Conservation (phyloP, 2,113 vertebrate species). For the Lontra canadensis region DNA sequence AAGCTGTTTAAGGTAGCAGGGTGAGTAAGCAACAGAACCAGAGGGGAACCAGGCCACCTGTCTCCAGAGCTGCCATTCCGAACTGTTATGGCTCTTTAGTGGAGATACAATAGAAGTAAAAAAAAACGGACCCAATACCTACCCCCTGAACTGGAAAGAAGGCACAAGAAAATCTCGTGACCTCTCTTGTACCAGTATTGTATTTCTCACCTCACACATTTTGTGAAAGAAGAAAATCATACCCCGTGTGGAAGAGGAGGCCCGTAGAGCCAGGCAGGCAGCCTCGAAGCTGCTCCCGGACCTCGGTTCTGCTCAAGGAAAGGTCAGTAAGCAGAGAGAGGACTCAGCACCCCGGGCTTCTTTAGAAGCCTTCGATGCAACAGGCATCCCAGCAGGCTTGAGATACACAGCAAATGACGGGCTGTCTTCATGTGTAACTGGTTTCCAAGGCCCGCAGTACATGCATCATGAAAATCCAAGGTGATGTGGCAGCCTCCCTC, state of each 20-base stretch:
- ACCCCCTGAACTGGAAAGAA: background rate
- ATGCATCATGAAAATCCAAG: background rate
- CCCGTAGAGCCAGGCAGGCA: fast-evolving
- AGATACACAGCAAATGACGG: background rate
- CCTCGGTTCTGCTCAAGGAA: background rate
- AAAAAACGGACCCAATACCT: background rate
- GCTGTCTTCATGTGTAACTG: background rate
- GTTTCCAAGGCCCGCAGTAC: background rate
- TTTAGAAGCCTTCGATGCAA: background rate
- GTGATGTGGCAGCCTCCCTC: background rate
- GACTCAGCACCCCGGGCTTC: fast-evolving
- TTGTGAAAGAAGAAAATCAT: background rate
- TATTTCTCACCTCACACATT: background rate
- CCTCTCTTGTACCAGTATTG: background rate
- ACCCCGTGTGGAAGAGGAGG: background rate
- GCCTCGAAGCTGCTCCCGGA: background rate
- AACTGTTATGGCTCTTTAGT: background rate
- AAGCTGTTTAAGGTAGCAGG: background rate
- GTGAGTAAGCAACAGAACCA: background rate
- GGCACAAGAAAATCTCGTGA: background rate
- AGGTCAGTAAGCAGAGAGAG: background rate
- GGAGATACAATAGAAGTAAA: background rate
- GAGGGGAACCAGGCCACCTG: background rate
- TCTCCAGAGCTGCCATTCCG: background rate
- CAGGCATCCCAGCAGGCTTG: background rate